Evolutionary conservation across 2,888 invertebrate genomes (phyloP), one percentile per base, ranked within the genome.

Genomic region (Polymixis flavicincta): DNA sequence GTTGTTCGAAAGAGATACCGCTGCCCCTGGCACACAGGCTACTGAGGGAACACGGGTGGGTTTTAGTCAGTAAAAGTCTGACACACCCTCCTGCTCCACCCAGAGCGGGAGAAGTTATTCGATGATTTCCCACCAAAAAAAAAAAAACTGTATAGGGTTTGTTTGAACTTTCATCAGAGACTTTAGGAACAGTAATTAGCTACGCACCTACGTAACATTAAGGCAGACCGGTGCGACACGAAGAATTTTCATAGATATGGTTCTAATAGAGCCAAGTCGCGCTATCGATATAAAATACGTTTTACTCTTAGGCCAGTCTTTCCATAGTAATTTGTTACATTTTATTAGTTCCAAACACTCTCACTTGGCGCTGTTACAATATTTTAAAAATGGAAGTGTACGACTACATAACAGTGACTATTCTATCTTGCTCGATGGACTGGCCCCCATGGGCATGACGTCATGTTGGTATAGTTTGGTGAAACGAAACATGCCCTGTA

Each of bases 321-420:
- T 32, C 7, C 22, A 57, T 17, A 45, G 42, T 25, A 11, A 28
- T 69, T 32, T 55, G 11, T 60, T 6, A n/a, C 9, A 60, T 19
- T 50, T 50, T 25, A 25, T 48, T 71, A 22, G 28, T 71, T 71
- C 50, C 7, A 6, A 52, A 48, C 28, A 71, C 67, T 13, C 52
- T 42, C 42, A 52, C 52, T 25, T 54, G 52, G 28, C 13, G 22
- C 42, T 42, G 5, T 54, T 32, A n/a, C n/a, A 45, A 17, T n/a
- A 45, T 45, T 28, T 52, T 7, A 25, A 64, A 45, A 63, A 42
- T 42, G 6, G 11, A 63, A 45, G 42, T 45, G 45, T 25, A 25
- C 45, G 64, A 25, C 25, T 25, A 11, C 25, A 64, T 64, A 25
- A 45, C 25, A 7, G 42, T 25, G 63, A 25, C 11, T 45, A 13